Evolutionary conservation across 2,797 vertebrate genomes (phyloP).

Genomic region (Lateolabrax maculatus): DNA sequence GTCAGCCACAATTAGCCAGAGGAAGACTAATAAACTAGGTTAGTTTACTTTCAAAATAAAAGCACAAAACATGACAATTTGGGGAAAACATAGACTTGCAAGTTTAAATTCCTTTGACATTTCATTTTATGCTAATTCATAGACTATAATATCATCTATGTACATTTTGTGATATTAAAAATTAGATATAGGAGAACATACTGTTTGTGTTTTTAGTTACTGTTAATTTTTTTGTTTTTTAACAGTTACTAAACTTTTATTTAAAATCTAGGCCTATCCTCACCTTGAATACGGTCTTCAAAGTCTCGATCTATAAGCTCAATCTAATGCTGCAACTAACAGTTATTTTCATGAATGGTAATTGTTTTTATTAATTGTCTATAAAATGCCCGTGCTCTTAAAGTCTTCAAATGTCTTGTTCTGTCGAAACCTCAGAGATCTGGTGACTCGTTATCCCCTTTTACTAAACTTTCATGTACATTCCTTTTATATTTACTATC

Average conservation of each 20-base stretch:
- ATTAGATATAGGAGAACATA: neutral
- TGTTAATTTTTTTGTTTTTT: no score
- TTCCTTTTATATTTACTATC: no score
- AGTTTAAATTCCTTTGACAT: neutral
- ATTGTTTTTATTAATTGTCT: neutral
- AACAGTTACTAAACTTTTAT: neutral
- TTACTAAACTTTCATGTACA: no score
- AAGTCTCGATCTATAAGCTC: neutral
- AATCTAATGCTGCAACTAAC: neutral
- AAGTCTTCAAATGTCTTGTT: neutral
- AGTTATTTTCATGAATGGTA: neutral
- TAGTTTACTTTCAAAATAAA: conserved; percentile 72
- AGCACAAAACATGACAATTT: neutral
- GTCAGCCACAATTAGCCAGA: conserved; percentile 40
- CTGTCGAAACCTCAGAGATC: neutral
- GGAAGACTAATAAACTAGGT: conserved; percentile 41
- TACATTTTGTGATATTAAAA: neutral
- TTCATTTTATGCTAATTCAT: neutral
- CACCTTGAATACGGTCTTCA: neutral
- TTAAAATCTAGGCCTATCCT: no score
- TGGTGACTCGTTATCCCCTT: no score
- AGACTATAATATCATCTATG: neutral
- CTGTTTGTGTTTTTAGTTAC: neutral
- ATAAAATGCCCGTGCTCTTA: neutral
- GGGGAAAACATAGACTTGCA: neutral